Conservation (phyloP, 2,888 invertebrate genomes). For the Malthinus flaveolus region DNA sequence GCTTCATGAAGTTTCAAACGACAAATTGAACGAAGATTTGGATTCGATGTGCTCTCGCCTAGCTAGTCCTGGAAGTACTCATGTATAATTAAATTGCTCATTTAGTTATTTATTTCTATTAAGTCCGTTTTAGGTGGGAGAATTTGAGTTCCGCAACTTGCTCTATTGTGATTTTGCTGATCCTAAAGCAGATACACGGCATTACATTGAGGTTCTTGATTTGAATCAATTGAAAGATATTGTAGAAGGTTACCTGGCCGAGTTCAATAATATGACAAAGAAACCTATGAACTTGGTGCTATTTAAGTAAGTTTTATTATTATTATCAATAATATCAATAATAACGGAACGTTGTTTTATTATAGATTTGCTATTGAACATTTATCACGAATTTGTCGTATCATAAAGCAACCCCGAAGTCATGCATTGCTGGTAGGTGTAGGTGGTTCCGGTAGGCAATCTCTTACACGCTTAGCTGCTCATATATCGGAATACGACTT, state of each 20-base stretch:
- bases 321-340: too few relatives aligned
- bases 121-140: slow-evolving; percentile 63
- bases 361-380: slow-evolving; percentile 90
- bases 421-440: slow-evolving; percentile 90
- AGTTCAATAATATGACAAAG: slow-evolving; percentile 94
- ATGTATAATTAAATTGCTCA: slow-evolving; percentile 18
- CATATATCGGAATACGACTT: slow-evolving; percentile 93
- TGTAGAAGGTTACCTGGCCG: slow-evolving; percentile 85
- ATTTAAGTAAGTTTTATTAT: slow-evolving; percentile 56
- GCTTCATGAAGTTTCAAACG: slow-evolving; percentile 63
- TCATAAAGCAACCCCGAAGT: slow-evolving; percentile 88
- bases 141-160: slow-evolving; percentile 79
- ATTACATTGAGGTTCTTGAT: slow-evolving; percentile 87
- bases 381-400: slow-evolving; percentile 86
- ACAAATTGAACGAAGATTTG: slow-evolving; percentile 68
- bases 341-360: too few relatives aligned
- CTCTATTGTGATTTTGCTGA: slow-evolving; percentile 96
- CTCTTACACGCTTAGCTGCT: slow-evolving; percentile 85
- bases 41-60: slow-evolving; percentile 73
- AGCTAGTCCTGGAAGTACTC: slow-evolving; percentile 44
- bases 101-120: too few relatives aligned
- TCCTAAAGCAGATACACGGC: slow-evolving; percentile 85
- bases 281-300: slow-evolving; percentile 95
- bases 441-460: slow-evolving; percentile 92
- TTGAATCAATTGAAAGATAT: slow-evolving; percentile 78